These are phyloP conservation scores for Drosophila eugracilis DNA, from an alignment of 1,140 invertebrate genomes.

Conservation along the genomic window DNA sequence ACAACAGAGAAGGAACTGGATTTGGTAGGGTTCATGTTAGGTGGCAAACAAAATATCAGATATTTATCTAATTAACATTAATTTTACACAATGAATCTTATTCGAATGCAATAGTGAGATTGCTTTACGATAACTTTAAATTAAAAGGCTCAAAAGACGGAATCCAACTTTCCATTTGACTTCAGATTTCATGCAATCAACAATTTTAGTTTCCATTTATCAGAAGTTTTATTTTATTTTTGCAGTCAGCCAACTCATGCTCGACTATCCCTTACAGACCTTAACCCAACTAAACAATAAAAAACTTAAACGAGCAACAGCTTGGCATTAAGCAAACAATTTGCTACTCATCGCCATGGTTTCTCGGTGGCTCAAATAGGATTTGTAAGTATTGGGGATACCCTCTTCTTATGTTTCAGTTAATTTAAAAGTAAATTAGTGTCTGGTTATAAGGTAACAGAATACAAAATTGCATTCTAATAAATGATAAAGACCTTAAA, in stretches of 20 bases:
- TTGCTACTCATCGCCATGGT: constrained; percentile 21
- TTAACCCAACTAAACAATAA: constrained; percentile 21
- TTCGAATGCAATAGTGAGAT: no score
- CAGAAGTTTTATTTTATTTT: constrained; percentile 33
- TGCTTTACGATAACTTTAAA: background rate
- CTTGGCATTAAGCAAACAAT: constrained; percentile 40
- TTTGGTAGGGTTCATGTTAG: background rate
- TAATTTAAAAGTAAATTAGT: no score
- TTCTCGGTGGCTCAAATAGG: constrained; percentile 3
- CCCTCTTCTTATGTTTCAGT: no score
- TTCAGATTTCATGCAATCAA: constrained; percentile 10
- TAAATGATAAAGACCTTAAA: no score
- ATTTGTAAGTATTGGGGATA: background rate
- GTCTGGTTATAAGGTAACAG: no score
- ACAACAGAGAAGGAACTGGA: background rate
- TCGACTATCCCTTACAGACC: constrained; percentile 25
- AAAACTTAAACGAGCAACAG: constrained; percentile 36
- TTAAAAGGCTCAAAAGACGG: background rate
- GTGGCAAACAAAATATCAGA: no score
- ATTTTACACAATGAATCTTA: no score
- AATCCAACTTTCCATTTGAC: constrained; percentile 2
- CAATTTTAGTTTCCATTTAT: constrained; percentile 34
- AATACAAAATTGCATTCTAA: no score
- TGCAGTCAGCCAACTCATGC: no score
- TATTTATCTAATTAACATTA: no score